Conservation (phyloP, 2,888 invertebrate genomes). For the Diarsia rubi region DNA sequence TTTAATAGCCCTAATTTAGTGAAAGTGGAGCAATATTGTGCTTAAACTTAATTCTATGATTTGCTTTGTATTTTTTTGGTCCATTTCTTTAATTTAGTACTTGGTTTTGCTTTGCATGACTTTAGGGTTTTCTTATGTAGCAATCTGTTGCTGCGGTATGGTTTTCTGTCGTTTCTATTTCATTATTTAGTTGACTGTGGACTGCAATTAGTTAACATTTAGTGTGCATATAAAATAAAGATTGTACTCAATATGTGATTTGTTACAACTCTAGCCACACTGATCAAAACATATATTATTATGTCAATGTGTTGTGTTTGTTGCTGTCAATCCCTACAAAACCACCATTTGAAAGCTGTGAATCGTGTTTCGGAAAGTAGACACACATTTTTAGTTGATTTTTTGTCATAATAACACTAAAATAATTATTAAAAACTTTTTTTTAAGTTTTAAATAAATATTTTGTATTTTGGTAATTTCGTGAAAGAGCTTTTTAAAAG, state of each 20-base stretch:
- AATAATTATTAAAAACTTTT: too few species aligned
- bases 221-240: not conserved
- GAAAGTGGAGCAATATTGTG: conserved; percentile 22
- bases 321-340: not conserved
- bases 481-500: too few species aligned
- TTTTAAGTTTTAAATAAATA: too few species aligned
- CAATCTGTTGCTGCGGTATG: not conserved
- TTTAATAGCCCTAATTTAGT: not conserved
- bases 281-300: too few species aligned
- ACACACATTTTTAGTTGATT: too few species aligned
- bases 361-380: not conserved
- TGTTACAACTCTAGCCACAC: not conserved
- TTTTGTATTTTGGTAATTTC: too few species aligned
- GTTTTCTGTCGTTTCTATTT: too few species aligned
- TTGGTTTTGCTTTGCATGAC: conserved; percentile 3
- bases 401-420: too few species aligned
- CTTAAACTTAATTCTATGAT: not conserved
- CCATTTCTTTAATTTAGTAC: not conserved
- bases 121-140: not conserved
- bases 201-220: not conserved
- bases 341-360: not conserved
- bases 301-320: not conserved
- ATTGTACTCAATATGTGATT: not conserved
- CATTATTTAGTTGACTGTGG: not conserved
- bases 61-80: not conserved